Evolutionary conservation across 2,797 vertebrate genomes (phyloP), one percentile per base, ranked within the genome.

Genomic region (Dermochelys coriacea): DNA sequence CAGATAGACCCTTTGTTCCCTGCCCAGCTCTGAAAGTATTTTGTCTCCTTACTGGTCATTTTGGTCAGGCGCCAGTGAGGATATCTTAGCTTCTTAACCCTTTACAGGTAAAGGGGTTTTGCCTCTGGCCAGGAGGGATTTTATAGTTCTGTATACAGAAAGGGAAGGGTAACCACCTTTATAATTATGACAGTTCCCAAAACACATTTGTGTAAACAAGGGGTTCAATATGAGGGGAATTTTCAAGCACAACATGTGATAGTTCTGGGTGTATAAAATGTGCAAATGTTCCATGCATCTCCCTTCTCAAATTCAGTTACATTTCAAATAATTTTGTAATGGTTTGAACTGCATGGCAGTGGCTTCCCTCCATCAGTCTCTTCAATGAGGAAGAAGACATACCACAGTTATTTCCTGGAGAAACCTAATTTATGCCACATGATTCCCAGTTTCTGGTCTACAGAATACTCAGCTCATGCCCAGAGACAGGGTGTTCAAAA

Each of bases 361-460:
- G 59, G 10, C 54, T 0, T 0, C 41, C 87, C 88, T 83, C 84
- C 88, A 93, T 86, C 68, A n/a, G 34, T 37, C 34, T 37, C 61
- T 68, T 19, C 34, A 61, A 68, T 10, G 61, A n/a, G 51, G 51
- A 80, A 14, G 50, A 92, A 90, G 80, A 51, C n/a, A 34, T 85
- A 51, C 90, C 80, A 15, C 74, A 93, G 41, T 91, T 90, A 87
- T 93, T 95, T 97, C 87, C 81, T 84, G 49, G 49, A 71, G 81
- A 91, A 71, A 90, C 75, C 49, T 86, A 31, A 81, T 83, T 75
- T 79, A n/a, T 81, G 75, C 88, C 4, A 1, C 74, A 84, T 34
- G 45, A 93, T 92, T 94, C 86, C 85, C 82, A 91, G n/a, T 1
- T 11, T 59, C n/a, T 84, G 12, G 9, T 77, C 90, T 45, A 84